These are phyloP conservation scores for Andrena marginata DNA, from an alignment of 2,888 invertebrate genomes.

Conservation along the genomic window DNA sequence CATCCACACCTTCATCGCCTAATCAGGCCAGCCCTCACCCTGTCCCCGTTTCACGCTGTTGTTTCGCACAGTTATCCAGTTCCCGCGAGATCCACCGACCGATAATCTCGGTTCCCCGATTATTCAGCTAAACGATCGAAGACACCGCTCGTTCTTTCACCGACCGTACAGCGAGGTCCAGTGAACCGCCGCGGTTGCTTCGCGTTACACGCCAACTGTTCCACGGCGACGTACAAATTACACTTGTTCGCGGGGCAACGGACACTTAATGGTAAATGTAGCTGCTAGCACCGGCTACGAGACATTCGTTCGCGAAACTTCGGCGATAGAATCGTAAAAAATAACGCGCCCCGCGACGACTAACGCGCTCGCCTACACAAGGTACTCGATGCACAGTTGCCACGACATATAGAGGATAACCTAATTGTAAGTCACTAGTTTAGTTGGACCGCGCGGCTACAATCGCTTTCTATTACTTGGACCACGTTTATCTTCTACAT, in stretches of 20 bases:
- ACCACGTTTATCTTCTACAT: conserved; percentile 53
- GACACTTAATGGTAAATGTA: conserved; percentile 15
- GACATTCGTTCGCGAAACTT: not conserved
- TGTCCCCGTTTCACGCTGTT: not conserved
- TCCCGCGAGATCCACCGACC: not conserved
- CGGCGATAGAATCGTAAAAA: conserved; percentile 38
- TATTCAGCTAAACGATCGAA: not conserved
- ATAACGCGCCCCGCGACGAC: conserved; percentile 14
- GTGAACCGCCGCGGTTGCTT: not conserved
- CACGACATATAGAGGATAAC: conserved; percentile 16
- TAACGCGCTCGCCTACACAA: not conserved
- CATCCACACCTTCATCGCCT: not conserved
- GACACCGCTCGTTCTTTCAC: not conserved
- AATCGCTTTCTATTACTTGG: conserved; percentile 62
- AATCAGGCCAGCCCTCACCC: not conserved
- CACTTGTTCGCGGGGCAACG: conserved; percentile 23
- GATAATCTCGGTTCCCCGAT: not conserved
- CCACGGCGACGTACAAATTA: conserved; percentile 23
- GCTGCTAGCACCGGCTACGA: not conserved
- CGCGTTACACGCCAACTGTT: not conserved
- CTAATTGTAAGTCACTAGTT: conserved; percentile 71
- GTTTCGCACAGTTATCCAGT: not conserved
- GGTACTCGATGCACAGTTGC: not conserved
- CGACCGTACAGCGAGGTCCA: not conserved
- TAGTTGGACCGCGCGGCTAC: conserved; percentile 76